Conservation (phyloP, 2,797 vertebrate genomes). For the Ptychobarbus kaznakovi region DNA sequence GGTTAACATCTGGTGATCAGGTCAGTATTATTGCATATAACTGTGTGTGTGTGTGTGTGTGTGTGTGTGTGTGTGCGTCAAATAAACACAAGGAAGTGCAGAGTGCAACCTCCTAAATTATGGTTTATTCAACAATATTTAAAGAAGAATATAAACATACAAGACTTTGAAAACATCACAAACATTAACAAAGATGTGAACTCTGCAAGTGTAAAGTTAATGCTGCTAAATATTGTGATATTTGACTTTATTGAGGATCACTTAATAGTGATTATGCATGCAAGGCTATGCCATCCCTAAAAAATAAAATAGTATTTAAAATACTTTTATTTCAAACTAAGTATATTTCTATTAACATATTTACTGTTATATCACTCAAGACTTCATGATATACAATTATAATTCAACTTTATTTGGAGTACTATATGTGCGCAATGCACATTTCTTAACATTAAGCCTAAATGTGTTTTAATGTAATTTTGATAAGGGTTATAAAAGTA, state of each 20-base stretch:
- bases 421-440: neutral
- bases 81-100: slow-evolving; percentile 5
- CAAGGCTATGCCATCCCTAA: neutral
- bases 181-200: neutral
- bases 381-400: neutral
- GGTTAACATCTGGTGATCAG: neutral
- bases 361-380: neutral
- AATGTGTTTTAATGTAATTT: neutral
- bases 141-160: neutral
- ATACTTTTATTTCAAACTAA: neutral
- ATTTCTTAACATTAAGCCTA: neutral
- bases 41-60: neutral
- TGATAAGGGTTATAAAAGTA: neutral
- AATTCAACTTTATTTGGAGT: neutral
- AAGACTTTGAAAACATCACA: neutral
- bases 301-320: neutral
- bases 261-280: neutral
- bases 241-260: neutral
- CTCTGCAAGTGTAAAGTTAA: neutral
- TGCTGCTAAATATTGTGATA: neutral
- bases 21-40: neutral
- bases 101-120: neutral
- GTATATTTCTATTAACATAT: neutral
- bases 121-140: neutral
- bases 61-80: neutral